Percentiles rank a stretch among this genome's conserved stretches.
Conservation (phyloP, 2,888 invertebrate species). For the Sinotaia quadrata region DNA sequence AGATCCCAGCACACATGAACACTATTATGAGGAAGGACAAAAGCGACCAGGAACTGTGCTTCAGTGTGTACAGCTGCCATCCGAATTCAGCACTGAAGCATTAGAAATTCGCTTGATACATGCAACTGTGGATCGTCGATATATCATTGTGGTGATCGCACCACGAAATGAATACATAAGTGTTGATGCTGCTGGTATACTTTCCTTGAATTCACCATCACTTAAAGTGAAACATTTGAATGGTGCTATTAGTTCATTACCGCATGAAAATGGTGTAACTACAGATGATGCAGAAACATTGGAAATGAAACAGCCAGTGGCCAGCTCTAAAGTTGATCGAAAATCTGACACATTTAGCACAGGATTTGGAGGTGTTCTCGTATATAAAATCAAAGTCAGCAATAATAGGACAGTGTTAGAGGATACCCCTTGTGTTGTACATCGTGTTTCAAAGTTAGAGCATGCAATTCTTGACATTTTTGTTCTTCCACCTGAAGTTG, state of each 20-base stretch:
- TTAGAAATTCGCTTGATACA: conserved; percentile 78
- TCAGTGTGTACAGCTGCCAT: conserved; percentile 66
- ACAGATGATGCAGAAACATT: no score
- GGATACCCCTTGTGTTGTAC: conserved; percentile 77
- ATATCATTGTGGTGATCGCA: conserved; percentile 75
- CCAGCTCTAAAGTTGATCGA: no score
- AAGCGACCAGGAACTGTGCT: conserved; percentile 53
- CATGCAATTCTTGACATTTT: conserved; percentile 54
- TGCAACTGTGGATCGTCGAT: conserved; percentile 81
- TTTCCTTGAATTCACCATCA: no score
- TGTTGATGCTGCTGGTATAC: conserved; percentile 1
- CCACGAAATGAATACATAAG: conserved; percentile 16
- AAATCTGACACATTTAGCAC: no score
- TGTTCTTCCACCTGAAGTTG: conserved; percentile 61
- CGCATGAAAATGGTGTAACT: no score
- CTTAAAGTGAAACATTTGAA: no score
- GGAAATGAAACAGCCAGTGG: no score
- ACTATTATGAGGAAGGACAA: conserved; percentile 21
- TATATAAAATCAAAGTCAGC: conserved; percentile 76
- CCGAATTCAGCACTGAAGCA: conserved; percentile 69
- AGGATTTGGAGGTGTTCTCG: conserved; percentile 73
- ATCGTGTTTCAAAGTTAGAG: conserved; percentile 42
- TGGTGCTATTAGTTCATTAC: no score
- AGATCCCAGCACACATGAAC: conserved; percentile 3
- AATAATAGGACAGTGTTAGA: conserved; percentile 75